These are phyloP conservation scores for Rhadina sibilatrix DNA, from an alignment of 2,113 vertebrate species.

Conservation along the genomic window DNA sequence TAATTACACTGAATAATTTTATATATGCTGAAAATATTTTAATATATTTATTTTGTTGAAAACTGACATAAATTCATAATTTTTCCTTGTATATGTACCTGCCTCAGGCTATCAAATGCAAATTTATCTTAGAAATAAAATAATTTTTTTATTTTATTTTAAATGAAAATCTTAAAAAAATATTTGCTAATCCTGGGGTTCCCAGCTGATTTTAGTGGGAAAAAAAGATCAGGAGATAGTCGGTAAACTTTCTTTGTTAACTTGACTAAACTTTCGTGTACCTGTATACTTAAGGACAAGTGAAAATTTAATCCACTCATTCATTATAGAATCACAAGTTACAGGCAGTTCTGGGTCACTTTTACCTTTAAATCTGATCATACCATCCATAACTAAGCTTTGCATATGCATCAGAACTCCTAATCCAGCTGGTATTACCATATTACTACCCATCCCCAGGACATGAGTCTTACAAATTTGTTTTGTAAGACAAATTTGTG, in stretches of 20 bases:
- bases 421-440: background rate
- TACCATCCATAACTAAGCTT: background rate
- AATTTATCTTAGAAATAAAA: background rate
- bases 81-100: background rate
- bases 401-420: background rate
- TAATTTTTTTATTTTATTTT: background rate
- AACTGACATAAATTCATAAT: background rate
- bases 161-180: background rate
- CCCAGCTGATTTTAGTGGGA: background rate
- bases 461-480: background rate
- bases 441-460: too few relatives aligned
- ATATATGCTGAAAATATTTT: background rate
- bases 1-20: background rate
- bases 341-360: background rate
- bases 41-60: background rate
- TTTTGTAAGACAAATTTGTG: background rate
- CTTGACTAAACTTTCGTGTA: background rate
- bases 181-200: background rate
- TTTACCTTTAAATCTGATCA: background rate
- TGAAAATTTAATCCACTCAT: background rate
- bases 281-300: background rate
- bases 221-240: background rate
- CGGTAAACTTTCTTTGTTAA: background rate
- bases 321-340: background rate
- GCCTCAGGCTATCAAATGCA: background rate